phyloP scores from a whole-genome alignment of 2,888 invertebrate species.

The Punctoribates punctum region DNA sequence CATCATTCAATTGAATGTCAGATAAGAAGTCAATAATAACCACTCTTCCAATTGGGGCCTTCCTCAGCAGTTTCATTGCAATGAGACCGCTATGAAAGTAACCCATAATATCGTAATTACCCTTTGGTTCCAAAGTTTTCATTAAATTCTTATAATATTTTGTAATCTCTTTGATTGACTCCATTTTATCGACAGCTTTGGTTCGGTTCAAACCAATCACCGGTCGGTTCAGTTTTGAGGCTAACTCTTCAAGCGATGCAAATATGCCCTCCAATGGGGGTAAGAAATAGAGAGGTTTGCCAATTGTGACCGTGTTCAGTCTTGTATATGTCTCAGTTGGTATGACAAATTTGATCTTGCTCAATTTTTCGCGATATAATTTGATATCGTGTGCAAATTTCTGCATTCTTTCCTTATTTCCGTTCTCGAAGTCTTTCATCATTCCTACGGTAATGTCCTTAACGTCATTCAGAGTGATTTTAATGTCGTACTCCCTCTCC shows the following conservation, averaged over 20 bases:
- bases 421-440: too few species aligned
- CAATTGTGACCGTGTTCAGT: slow-evolving; percentile 55
- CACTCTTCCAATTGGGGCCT: slow-evolving; percentile 62
- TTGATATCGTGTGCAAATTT: slow-evolving; percentile 37
- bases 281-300: slow-evolving; percentile 58
- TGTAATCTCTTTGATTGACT: slow-evolving; percentile 39
- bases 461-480: too few species aligned
- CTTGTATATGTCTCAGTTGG: slow-evolving; percentile 68
- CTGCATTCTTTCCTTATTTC: slow-evolving; percentile 49
- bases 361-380: slow-evolving; percentile 47
- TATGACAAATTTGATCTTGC: slow-evolving; percentile 60
- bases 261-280: slow-evolving; percentile 88
- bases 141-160: slow-evolving; percentile 59
- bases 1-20: background rate
- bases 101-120: slow-evolving; percentile 84
- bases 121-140: slow-evolving; percentile 68
- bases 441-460: too few species aligned
- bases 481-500: slow-evolving; percentile 66
- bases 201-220: slow-evolving; percentile 87
- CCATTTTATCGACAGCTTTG: slow-evolving; percentile 31
- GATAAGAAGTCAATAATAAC: slow-evolving; percentile 3
- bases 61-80: slow-evolving; percentile 86
- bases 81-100: slow-evolving; percentile 95
- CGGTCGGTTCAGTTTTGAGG: slow-evolving; percentile 67
- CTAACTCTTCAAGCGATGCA: slow-evolving; percentile 67